Conservation (phyloP, 2,797 vertebrate genomes). For the Tolypeutes matacus region DNA sequence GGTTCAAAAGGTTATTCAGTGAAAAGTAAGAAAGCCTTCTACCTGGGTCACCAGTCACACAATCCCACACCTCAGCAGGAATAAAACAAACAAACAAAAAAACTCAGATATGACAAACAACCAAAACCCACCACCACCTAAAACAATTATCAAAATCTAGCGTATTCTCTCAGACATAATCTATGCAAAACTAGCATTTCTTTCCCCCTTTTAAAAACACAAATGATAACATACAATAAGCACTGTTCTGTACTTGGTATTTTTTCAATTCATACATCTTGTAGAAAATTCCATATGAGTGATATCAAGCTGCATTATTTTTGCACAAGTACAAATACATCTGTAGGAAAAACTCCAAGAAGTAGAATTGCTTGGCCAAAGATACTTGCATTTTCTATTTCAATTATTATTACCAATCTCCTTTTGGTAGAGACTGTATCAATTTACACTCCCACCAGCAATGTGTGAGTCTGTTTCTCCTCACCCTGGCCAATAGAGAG, state of each 20-base stretch:
- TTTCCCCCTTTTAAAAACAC: background rate
- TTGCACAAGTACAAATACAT: background rate
- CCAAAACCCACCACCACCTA: background rate
- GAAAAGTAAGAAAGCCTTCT: background rate
- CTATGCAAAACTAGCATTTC: constrained; percentile 17
- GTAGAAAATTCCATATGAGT: background rate
- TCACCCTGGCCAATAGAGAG: background rate
- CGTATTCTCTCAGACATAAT: background rate
- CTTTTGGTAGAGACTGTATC: background rate
- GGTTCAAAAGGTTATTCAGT: background rate
- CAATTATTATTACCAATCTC: background rate
- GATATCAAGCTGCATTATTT: background rate
- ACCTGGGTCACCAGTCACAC: background rate
- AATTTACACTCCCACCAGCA: background rate
- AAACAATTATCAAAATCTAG: background rate
- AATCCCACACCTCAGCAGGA: background rate
- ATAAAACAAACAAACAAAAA: background rate
- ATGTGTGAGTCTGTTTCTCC: background rate
- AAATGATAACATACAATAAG: background rate
- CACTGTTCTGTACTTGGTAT: background rate
- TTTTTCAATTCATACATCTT: background rate
- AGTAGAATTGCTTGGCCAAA: background rate
- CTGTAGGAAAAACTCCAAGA: background rate
- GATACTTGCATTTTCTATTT: background rate
- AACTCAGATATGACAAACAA: background rate